Evolutionary conservation across 1,140 invertebrate species (phyloP).

Genomic region (Zaprionus tsacasi): DNA sequence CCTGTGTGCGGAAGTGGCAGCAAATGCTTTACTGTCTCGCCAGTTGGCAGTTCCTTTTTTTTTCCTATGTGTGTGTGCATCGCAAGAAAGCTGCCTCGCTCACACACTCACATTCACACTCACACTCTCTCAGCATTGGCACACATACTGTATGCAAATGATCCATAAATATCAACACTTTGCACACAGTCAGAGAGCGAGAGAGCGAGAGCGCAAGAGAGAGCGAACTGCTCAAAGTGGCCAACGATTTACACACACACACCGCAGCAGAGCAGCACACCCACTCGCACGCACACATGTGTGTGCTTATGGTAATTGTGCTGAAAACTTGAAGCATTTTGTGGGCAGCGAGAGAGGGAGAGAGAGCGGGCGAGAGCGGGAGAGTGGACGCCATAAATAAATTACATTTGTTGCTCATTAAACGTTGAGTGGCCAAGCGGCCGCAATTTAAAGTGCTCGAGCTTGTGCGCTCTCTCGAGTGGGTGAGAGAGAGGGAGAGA

Average conservation of each 20-base stretch:
- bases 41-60: constrained; percentile 68
- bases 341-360: constrained; percentile 34
- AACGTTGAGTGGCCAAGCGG: constrained; percentile 73
- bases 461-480: constrained; percentile 7
- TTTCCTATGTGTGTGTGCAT: not conserved
- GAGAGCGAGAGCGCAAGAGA: not conserved
- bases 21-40: constrained; percentile 81
- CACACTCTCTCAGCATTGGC: constrained; percentile 43
- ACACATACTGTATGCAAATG: constrained; percentile 80
- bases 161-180: constrained; percentile 83
- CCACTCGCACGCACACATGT: not conserved
- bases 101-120: not conserved
- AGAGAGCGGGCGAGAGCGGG: not conserved
- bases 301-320: constrained; percentile 80
- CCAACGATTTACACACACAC: constrained; percentile 63
- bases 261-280: constrained; percentile 1
- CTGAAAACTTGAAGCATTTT: constrained; percentile 82
- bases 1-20: constrained; percentile 70
- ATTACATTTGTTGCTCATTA: constrained; percentile 82
- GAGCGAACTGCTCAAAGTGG: constrained; percentile 61
- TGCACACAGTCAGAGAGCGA: constrained; percentile 33
- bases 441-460: constrained; percentile 55
- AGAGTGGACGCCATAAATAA: constrained; percentile 68
- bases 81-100: not conserved
- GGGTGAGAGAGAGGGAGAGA: not conserved